These are phyloP conservation scores for Trichopria drosophilae DNA, from an alignment of 2,888 invertebrate genomes.

Conservation along the genomic window DNA sequence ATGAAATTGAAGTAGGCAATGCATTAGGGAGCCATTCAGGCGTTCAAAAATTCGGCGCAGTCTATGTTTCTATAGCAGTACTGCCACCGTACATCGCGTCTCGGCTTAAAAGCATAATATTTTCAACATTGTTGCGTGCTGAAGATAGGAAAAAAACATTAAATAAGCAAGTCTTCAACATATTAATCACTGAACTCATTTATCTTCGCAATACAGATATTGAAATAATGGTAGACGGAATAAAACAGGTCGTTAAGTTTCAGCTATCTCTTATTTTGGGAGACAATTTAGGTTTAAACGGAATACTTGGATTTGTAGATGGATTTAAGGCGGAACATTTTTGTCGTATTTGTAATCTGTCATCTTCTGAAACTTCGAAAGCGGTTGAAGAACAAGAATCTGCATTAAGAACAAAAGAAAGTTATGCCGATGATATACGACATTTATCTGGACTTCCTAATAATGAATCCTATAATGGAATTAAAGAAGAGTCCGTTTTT, in stretches of 20 bases:
- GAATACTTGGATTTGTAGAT: constrained; percentile 12
- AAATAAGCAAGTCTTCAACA: constrained; percentile 7
- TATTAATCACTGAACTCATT: constrained; percentile 10
- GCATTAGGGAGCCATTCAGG: constrained; percentile 12
- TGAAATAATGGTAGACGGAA: not conserved
- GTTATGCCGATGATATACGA: constrained; percentile 15
- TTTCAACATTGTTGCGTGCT: constrained; percentile 5
- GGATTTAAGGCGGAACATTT: constrained; percentile 14
- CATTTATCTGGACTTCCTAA: too few relatives aligned
- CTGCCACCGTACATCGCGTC: constrained; percentile 1
- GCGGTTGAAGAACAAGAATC: constrained; percentile 8
- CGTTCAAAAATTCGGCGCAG: constrained; percentile 7
- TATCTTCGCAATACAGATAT: constrained; percentile 7
- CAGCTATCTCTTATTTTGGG: constrained; percentile 14
- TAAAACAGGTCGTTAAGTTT: constrained; percentile 10
- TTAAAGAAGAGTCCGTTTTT: constrained; percentile 17
- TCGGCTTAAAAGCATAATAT: constrained; percentile 1
- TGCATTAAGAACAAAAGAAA: constrained; percentile 6
- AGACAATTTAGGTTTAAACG: constrained; percentile 19
- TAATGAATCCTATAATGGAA: constrained; percentile 1
- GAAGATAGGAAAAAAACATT: constrained; percentile 1
- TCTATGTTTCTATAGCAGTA: constrained; percentile 4
- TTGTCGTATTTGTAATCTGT: constrained; percentile 13
- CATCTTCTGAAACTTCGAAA: not conserved
- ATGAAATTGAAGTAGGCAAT: constrained; percentile 11